Percentiles rank a stretch among this genome's conserved stretches.
phyloP scores from a whole-genome alignment of 2,797 vertebrate genomes.

The Pygocentrus nattereri region DNA sequence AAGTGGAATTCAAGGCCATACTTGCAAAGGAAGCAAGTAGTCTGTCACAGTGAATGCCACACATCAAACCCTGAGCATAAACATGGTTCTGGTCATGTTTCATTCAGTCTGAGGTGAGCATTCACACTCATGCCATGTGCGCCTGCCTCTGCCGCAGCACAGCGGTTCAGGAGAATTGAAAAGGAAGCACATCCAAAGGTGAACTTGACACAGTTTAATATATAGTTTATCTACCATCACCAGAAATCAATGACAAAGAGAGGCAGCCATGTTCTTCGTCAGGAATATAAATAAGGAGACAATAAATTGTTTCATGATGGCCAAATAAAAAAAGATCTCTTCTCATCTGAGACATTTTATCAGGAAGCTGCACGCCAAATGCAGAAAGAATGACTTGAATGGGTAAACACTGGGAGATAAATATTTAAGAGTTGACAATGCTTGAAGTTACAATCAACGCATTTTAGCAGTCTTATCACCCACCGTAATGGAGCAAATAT shows the following conservation, averaged over 20 bases:
- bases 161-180: background rate
- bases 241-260: conserved; percentile 39
- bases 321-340: conserved; percentile 36
- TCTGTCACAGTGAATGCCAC: conserved; percentile 17
- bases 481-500: conserved; percentile 39
- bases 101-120: conserved; percentile 1
- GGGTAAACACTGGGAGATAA: conserved; percentile 36
- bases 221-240: conserved; percentile 31
- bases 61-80: conserved; percentile 6
- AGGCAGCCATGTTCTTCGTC: conserved; percentile 29
- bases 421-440: conserved; percentile 22
- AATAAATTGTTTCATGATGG: conserved; percentile 39
- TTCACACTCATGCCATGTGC: background rate
- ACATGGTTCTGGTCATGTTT: conserved; percentile 5
- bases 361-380: conserved; percentile 29
- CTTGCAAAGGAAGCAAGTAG: conserved; percentile 12
- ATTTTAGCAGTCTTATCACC: conserved; percentile 43
- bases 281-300: conserved; percentile 50
- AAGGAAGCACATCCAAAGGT: conserved; percentile 27
- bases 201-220: conserved; percentile 38
- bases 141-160: background rate
- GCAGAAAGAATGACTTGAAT: conserved; percentile 27
- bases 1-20: conserved; percentile 39
- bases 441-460: conserved; percentile 45
- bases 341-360: conserved; percentile 41